A percentile compares a stretch with the other conserved stretches of the same genome.
Conservation (phyloP, 2,888 invertebrate species). For the Asteroscopus sphinx region DNA sequence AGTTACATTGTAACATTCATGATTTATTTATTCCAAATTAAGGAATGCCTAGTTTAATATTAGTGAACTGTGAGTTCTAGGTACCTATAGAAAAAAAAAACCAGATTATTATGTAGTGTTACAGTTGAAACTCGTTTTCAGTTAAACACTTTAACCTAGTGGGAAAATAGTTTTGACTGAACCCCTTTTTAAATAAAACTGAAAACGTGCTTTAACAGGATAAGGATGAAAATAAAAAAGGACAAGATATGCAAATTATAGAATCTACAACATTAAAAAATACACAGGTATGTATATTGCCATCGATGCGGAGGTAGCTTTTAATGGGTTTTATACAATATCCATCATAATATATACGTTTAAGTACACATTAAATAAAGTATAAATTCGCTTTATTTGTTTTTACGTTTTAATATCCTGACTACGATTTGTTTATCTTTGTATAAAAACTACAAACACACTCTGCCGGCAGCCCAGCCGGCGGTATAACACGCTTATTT, state of each 20-base stretch:
- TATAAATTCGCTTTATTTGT: slow-evolving; percentile 14
- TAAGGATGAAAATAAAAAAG: too few species aligned
- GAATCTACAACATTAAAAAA: slow-evolving; percentile 7
- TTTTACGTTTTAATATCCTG: background rate
- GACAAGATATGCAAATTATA: slow-evolving; percentile 8
- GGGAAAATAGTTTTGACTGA: too few species aligned
- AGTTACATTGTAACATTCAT: too few species aligned
- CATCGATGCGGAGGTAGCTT: slow-evolving; percentile 6
- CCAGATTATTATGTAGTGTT: too few species aligned
- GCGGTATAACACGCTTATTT: too few species aligned
- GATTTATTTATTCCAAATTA: background rate
- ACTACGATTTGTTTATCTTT: slow-evolving; percentile 5
- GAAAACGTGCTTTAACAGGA: too few species aligned
- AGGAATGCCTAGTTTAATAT: slow-evolving; percentile 6
- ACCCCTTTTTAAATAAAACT: too few species aligned
- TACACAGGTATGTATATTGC: slow-evolving; percentile 12
- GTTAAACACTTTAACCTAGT: too few species aligned
- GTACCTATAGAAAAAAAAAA: slow-evolving; percentile 3
- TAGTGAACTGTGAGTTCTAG: slow-evolving; percentile 8
- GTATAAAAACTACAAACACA: too few species aligned
- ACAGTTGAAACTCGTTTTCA: too few species aligned
- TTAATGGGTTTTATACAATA: slow-evolving; percentile 20
- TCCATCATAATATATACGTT: slow-evolving; percentile 11
- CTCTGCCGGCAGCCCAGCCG: too few species aligned
- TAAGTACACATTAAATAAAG: slow-evolving; percentile 26